Evolutionary conservation across 2,888 invertebrate genomes (phyloP), one percentile per base, ranked within the genome.

Genomic region (Phortica okadai): DNA sequence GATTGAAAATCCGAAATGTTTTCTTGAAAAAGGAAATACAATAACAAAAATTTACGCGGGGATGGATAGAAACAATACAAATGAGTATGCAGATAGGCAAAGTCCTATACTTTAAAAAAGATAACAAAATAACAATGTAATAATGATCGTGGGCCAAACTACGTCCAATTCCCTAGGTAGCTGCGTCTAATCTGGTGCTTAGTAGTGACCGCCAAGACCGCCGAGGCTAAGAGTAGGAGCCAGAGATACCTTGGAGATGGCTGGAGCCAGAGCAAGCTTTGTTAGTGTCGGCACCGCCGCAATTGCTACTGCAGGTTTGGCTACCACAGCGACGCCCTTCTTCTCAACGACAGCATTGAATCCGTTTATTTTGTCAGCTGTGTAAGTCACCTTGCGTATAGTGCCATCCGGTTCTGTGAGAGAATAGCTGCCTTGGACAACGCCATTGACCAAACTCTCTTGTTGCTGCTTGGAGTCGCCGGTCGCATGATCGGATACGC

Each of bases 311-410:
- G 84, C 77, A 76, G 81, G 77, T 80, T 82, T 73, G 62, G 79
- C 77, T 76, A 83, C 83, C 56, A 83, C 80, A 75, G 82, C 80
- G 14, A 80, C 84, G 5, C 89, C 89, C 25, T 84, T 79, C 89
- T 93, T 94, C 90, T 93, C 93, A 0, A 94, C 94, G n/a, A 94
- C 93, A 11, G 94, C 94, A 90, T 94, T 94, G 91, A 94, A 94
- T 4, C 94, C 94, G 84, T 94, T 94, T 77, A 93, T 92, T n/a
- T 94, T 93, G 87, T 94, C 94, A 7, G 94, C 94, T 10, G 94
- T 94, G 90, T 94, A 94, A 82, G 94, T 94, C 5, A 94, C 94
- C 79, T 93, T 92, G 69, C 92, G 93, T 74, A 94, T 92, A 0
- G 94, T 93, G 81, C 94, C 94, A 84, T 94, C 94, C 0, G 94